phyloP scores from a whole-genome alignment of 2,113 vertebrate genomes.

The Edolisoma coerulescens region DNA sequence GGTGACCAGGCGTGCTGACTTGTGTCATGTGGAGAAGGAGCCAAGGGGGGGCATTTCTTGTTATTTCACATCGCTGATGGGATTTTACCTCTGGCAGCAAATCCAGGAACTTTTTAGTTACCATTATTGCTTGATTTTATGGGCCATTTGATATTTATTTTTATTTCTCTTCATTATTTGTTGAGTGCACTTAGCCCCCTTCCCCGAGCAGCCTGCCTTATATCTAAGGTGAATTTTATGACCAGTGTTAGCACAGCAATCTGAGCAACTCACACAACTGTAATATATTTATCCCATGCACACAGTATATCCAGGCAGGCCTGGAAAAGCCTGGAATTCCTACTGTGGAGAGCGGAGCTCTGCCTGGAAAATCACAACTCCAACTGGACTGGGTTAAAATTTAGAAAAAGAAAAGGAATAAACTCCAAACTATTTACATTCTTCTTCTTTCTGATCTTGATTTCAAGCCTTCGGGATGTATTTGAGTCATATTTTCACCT shows the following conservation, averaged over 20 bases:
- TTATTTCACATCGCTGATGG: conserved; percentile 35
- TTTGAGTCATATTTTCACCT: neutral
- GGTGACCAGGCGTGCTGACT: conserved; percentile 52
- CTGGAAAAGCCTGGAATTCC: neutral
- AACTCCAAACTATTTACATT: neutral
- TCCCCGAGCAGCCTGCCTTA: conserved; percentile 51
- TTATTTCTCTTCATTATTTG: conserved; percentile 59
- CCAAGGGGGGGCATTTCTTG: neutral
- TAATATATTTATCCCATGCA: neutral
- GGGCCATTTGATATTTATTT: conserved; percentile 58
- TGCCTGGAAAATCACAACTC: neutral
- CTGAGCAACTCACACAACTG: conserved; percentile 8
- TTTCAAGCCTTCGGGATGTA: neutral
- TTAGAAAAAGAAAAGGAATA: neutral
- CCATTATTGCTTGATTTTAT: conserved; percentile 64
- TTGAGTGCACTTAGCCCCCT: conserved; percentile 61
- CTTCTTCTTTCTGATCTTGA: neutral
- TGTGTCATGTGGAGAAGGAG: conserved; percentile 17
- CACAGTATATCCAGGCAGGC: neutral
- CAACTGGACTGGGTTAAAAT: neutral
- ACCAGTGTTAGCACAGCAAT: conserved; percentile 8
- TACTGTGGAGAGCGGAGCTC: neutral
- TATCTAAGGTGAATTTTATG: conserved; percentile 62
- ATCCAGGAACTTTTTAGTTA: conserved; percentile 56
- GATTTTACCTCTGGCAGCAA: conserved; percentile 50